phyloP scores from a whole-genome alignment of 2,797 vertebrate genomes.

The Karalla daura region DNA sequence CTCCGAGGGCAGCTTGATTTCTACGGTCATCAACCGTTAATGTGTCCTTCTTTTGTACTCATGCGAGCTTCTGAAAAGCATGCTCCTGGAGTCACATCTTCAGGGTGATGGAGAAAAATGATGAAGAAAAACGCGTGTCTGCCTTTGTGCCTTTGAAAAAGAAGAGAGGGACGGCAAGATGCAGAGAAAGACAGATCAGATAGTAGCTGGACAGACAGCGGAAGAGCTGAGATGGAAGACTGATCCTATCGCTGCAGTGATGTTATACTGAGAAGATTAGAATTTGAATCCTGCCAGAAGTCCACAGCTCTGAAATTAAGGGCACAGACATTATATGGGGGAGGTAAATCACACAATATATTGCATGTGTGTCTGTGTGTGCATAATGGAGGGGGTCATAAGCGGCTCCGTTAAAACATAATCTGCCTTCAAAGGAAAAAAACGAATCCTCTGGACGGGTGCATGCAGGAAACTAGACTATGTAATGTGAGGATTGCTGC shows the following conservation, averaged over 20 bases:
- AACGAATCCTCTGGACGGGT: neutral
- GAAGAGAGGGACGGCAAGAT: constrained; percentile 39
- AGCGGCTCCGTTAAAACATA: constrained; percentile 13
- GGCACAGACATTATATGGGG: constrained; percentile 11
- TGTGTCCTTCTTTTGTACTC: constrained; percentile 12
- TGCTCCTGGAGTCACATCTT: constrained; percentile 24
- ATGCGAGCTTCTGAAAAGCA: constrained; percentile 6
- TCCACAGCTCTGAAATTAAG: constrained; percentile 57
- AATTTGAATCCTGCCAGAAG: constrained; percentile 63
- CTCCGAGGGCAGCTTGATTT: constrained; percentile 15
- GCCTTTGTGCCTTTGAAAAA: constrained; percentile 43
- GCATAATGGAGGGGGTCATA: constrained; percentile 2
- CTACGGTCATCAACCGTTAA: constrained; percentile 22
- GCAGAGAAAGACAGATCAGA: constrained; percentile 60
- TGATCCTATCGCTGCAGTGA: constrained; percentile 66
- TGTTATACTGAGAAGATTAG: constrained; percentile 65
- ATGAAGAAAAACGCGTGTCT: constrained; percentile 12
- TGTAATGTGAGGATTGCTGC: constrained; percentile 5
- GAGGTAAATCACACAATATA: constrained; percentile 23
- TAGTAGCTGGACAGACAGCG: constrained; percentile 64
- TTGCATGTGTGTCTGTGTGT: no score
- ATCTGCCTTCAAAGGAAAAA: neutral
- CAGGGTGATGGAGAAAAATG: constrained; percentile 10
- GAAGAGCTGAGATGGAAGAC: constrained; percentile 68
- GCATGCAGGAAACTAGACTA: constrained; percentile 3